phyloP scores from a whole-genome alignment of 2,797 vertebrate genomes.

The Gobionotothen gibberifrons region DNA sequence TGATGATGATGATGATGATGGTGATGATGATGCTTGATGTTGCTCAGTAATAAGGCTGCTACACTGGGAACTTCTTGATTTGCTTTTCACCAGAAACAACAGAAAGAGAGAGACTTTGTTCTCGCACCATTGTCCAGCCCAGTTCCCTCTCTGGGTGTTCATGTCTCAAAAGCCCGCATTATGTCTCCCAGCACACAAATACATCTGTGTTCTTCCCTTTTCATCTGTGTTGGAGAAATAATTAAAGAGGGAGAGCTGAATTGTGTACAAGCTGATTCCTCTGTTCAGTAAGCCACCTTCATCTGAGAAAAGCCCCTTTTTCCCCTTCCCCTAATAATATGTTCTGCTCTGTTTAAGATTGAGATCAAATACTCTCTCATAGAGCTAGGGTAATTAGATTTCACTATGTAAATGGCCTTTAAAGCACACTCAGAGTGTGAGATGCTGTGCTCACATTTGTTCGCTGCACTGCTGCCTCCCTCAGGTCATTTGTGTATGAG shows the following conservation, averaged over 20 bases:
- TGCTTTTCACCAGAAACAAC: slow-evolving; percentile 51
- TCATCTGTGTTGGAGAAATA: slow-evolving; percentile 81
- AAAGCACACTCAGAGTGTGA: slow-evolving; percentile 74
- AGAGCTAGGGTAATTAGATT: slow-evolving; percentile 86
- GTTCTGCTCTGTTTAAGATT: slow-evolving; percentile 86
- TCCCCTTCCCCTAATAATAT: slow-evolving; percentile 78
- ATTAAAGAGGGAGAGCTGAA: slow-evolving; percentile 82
- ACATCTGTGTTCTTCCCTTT: slow-evolving; percentile 80
- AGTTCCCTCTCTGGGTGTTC: slow-evolving; percentile 58
- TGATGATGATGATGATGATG: slow-evolving; percentile 6
- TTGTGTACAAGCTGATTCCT: slow-evolving; percentile 85
- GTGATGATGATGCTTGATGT: slow-evolving; percentile 5
- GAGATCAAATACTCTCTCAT: slow-evolving; percentile 87
- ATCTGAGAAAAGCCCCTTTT: slow-evolving; percentile 72
- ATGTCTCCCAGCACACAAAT: slow-evolving; percentile 77
- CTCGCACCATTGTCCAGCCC: slow-evolving; percentile 65
- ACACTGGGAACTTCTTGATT: slow-evolving; percentile 51
- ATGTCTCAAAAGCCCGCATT: slow-evolving; percentile 61
- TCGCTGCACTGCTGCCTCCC: slow-evolving; percentile 89
- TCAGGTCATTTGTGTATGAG: slow-evolving; percentile 84
- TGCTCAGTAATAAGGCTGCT: slow-evolving; percentile 40
- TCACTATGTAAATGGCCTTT: slow-evolving; percentile 88
- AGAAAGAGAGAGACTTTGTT: slow-evolving; percentile 61
- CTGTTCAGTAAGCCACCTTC: slow-evolving; percentile 84
- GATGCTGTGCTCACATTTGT: slow-evolving; percentile 79